phyloP scores from a whole-genome alignment of 1,140 invertebrate genomes.

The Pantala flavescens region DNA sequence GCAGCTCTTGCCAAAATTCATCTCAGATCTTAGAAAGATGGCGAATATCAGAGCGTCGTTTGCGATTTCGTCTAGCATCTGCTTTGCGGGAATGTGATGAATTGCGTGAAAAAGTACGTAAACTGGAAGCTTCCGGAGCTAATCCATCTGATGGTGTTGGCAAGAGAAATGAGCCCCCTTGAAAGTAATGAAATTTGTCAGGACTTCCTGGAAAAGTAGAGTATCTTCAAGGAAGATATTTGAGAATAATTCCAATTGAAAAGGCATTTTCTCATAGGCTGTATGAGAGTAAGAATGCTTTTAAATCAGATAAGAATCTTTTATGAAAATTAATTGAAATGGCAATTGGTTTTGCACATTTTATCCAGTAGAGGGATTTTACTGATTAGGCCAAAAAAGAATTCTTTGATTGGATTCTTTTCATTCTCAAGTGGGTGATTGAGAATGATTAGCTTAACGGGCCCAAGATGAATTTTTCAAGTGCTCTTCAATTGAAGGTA shows the following conservation, averaged over 20 bases:
- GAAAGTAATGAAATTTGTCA: background rate
- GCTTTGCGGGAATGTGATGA: constrained; percentile 9
- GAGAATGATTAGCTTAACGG: background rate
- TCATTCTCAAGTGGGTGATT: background rate
- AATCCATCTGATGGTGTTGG: background rate
- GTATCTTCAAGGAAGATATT: background rate
- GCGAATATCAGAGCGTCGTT: background rate
- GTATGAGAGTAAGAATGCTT: background rate
- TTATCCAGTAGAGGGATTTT: background rate
- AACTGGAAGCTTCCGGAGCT: background rate
- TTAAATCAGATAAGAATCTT: background rate
- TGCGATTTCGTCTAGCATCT: background rate
- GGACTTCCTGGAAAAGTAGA: background rate
- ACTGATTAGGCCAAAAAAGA: background rate
- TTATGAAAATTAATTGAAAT: background rate
- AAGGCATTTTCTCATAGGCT: background rate
- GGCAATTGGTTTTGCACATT: background rate
- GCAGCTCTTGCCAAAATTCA: background rate
- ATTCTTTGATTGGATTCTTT: background rate
- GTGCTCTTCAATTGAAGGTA: background rate
- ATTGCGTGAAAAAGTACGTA: background rate
- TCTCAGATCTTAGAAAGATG: background rate
- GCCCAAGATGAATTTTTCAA: background rate
- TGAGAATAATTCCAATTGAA: background rate
- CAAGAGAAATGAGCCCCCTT: background rate